A percentile compares a stretch with the other conserved stretches of the same genome.
These are phyloP conservation scores for Falco cherrug DNA, from an alignment of 2,797 vertebrate species.

Conservation along the genomic window DNA sequence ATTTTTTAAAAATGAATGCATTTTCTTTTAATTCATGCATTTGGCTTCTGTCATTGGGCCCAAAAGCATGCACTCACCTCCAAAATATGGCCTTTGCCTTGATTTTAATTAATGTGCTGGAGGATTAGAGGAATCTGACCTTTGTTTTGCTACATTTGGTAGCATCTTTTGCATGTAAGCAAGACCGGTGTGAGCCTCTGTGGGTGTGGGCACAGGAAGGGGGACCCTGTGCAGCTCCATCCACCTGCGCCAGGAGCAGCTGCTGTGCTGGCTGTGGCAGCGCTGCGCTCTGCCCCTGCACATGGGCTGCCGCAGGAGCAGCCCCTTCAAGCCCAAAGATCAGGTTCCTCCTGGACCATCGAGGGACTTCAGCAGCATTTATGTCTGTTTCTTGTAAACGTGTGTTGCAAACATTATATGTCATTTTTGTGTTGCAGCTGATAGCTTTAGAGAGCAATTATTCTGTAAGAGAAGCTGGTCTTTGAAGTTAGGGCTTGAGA, in stretches of 20 bases:
- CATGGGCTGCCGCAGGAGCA: neutral
- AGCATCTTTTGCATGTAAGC: neutral
- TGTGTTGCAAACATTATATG: slow-evolving; percentile 15
- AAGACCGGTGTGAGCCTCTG: neutral
- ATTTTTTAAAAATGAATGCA: neutral
- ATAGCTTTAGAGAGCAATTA: slow-evolving; percentile 66
- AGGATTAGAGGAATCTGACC: neutral
- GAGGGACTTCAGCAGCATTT: neutral
- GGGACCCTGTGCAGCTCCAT: neutral
- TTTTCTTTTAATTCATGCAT: neutral
- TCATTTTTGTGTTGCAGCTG: slow-evolving; percentile 52
- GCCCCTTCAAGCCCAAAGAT: neutral
- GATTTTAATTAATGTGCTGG: neutral
- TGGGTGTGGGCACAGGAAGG: neutral
- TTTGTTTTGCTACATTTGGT: neutral
- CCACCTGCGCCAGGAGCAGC: neutral
- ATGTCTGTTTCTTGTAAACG: slow-evolving; percentile 52
- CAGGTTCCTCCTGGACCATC: slow-evolving; percentile 6
- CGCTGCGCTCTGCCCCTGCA: neutral
- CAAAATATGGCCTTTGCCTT: neutral
- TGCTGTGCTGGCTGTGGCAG: neutral
- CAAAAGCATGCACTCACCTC: neutral
- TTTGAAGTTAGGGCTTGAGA: slow-evolving; percentile 48
- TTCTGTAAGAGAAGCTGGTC: slow-evolving; percentile 38
- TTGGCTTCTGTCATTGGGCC: neutral